Evolutionary conservation across 2,113 vertebrate species (phyloP).

Genomic region (Corythornis vintsioides): DNA sequence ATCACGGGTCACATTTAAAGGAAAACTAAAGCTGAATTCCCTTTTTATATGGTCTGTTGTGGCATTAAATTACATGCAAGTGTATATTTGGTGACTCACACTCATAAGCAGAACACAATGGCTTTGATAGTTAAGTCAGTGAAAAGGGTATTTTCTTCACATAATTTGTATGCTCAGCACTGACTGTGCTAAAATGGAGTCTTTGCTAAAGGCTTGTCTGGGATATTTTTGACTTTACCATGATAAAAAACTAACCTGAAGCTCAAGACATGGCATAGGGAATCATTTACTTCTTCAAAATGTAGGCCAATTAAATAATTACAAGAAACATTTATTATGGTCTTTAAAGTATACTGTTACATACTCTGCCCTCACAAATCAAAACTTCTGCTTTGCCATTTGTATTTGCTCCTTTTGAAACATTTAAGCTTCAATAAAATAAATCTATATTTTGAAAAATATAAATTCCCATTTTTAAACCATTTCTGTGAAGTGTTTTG

Average conservation of each 20-base stretch:
- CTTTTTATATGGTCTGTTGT: not conserved
- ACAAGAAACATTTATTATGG: not conserved
- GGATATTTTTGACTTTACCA: not conserved
- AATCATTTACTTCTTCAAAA: not conserved
- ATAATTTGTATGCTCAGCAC: not conserved
- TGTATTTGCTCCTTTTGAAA: not conserved
- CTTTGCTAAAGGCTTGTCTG: not conserved
- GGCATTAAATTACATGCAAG: not conserved
- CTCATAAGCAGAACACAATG: not conserved
- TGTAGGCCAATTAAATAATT: not conserved
- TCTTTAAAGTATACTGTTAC: not conserved
- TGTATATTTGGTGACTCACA: not conserved
- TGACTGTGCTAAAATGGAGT: not conserved
- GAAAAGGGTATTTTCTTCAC: not conserved
- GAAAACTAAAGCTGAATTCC: not conserved
- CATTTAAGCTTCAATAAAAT: not conserved
- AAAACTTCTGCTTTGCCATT: not conserved
- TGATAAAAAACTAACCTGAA: not conserved
- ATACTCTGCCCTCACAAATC: not conserved
- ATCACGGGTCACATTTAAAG: not conserved
- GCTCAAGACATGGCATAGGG: not conserved
- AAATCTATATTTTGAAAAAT: not conserved
- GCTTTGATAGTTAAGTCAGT: not conserved
- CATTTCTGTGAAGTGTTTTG: not conserved
- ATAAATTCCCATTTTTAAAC: not conserved